These are phyloP conservation scores for Bombycilla garrulus DNA, from an alignment of 2,113 vertebrate species.

Conservation along the genomic window DNA sequence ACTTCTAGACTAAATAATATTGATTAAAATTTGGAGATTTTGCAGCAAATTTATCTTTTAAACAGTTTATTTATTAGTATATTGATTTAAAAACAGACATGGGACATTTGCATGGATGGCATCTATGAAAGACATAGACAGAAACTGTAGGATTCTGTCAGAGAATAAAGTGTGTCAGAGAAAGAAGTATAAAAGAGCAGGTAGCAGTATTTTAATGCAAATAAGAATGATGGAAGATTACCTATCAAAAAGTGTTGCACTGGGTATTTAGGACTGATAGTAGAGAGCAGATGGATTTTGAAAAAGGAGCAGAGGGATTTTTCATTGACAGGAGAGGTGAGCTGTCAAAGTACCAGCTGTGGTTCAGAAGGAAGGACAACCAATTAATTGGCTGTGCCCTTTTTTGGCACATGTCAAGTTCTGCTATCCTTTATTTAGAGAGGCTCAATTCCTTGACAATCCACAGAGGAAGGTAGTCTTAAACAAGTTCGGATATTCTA, in stretches of 20 bases:
- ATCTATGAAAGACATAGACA: neutral
- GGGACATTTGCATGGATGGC: neutral
- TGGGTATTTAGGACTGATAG: neutral
- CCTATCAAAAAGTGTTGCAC: neutral
- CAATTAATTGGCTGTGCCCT: conserved; percentile 21
- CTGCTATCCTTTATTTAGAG: neutral
- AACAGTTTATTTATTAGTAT: neutral
- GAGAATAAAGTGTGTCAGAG: neutral
- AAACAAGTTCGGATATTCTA: neutral
- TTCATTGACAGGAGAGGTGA: conserved; percentile 12
- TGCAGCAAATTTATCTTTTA: neutral
- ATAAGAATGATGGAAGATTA: neutral
- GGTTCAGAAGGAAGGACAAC: neutral
- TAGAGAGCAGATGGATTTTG: conserved; percentile 34
- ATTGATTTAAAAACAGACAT: neutral
- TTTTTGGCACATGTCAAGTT: conserved; percentile 7
- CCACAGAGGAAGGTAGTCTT: neutral
- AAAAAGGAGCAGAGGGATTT: conserved; percentile 7
- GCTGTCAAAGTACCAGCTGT: conserved; percentile 48
- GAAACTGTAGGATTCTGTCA: neutral
- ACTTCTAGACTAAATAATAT: neutral
- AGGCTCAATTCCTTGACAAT: neutral
- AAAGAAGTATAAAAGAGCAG: neutral
- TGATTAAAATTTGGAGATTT: neutral
- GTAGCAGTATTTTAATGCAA: neutral